Conservation (phyloP, 1,140 invertebrate genomes). For the Pararge aegeria region DNA sequence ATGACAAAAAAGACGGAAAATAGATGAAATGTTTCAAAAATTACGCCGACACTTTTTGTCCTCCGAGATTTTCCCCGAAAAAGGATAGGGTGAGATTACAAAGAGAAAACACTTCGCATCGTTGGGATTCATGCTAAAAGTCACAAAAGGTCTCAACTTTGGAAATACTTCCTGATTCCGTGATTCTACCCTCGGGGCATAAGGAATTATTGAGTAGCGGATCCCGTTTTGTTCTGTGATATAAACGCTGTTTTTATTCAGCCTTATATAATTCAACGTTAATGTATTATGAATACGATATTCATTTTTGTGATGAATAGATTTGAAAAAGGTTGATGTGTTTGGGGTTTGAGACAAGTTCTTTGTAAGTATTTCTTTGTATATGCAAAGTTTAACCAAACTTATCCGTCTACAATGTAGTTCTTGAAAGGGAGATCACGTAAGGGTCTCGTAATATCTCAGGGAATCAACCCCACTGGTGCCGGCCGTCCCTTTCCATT, state of each 20-base stretch:
- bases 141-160: constrained; percentile 31
- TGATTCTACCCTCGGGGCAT: constrained; percentile 26
- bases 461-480: too few species aligned
- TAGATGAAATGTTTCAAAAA: constrained; percentile 4
- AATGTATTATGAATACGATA: constrained; percentile 15
- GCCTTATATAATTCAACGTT: constrained; percentile 12
- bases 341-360: not conserved
- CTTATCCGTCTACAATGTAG: not conserved
- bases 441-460: not conserved
- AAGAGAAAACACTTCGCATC: constrained; percentile 32
- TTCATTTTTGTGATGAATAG: constrained; percentile 24
- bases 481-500: too few species aligned
- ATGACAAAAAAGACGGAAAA: not conserved
- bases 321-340: constrained; percentile 10
- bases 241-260: constrained; percentile 18
- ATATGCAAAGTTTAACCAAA: not conserved
- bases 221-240: constrained; percentile 26
- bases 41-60: constrained; percentile 26
- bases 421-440: not conserved
- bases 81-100: constrained; percentile 19
- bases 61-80: constrained; percentile 24
- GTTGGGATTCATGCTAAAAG: constrained; percentile 22
- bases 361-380: not conserved
- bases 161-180: constrained; percentile 35
- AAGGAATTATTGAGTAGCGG: constrained; percentile 34